phyloP scores from a whole-genome alignment of 1,140 invertebrate species.

The Glossosoma conforme region DNA sequence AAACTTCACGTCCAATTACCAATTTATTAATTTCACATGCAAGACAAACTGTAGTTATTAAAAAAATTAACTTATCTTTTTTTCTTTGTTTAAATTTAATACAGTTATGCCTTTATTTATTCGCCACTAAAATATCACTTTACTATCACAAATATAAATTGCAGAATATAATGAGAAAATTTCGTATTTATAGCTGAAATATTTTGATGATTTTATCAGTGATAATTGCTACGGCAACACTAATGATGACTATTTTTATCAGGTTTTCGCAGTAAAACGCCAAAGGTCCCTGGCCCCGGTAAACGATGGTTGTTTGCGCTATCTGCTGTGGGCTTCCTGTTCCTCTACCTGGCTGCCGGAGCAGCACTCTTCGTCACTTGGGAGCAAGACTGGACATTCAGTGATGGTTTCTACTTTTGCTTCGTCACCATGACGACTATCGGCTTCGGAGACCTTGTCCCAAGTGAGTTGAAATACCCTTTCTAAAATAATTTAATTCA shows the following conservation, averaged over 20 bases:
- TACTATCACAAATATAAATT: too few relatives aligned
- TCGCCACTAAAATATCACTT: too few relatives aligned
- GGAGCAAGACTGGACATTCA: constrained; percentile 86
- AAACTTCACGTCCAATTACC: too few relatives aligned
- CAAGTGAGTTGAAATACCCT: constrained; percentile 57
- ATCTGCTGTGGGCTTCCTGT: constrained; percentile 65
- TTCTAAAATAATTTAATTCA: not conserved
- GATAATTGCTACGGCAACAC: too few relatives aligned
- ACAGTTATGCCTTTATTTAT: too few relatives aligned
- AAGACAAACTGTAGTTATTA: too few relatives aligned
- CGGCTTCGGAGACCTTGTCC: constrained; percentile 88
- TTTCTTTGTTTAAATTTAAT: too few relatives aligned
- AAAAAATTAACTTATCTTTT: too few relatives aligned
- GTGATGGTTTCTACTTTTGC: constrained; percentile 91
- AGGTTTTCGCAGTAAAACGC: constrained; percentile 43
- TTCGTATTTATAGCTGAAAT: too few relatives aligned
- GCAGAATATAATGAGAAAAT: too few relatives aligned
- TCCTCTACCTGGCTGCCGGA: constrained; percentile 73
- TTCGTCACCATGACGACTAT: constrained; percentile 95
- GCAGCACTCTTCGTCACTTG: constrained; percentile 69
- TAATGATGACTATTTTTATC: constrained; percentile 9
- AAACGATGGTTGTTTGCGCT: constrained; percentile 61
- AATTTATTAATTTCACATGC: too few relatives aligned
- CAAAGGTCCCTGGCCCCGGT: constrained; percentile 39
- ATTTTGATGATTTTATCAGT: too few relatives aligned